Evolutionary conservation across 2,888 invertebrate species (phyloP), one percentile per base, ranked within the genome.

Genomic region (Acanthosepion esculentum): DNA sequence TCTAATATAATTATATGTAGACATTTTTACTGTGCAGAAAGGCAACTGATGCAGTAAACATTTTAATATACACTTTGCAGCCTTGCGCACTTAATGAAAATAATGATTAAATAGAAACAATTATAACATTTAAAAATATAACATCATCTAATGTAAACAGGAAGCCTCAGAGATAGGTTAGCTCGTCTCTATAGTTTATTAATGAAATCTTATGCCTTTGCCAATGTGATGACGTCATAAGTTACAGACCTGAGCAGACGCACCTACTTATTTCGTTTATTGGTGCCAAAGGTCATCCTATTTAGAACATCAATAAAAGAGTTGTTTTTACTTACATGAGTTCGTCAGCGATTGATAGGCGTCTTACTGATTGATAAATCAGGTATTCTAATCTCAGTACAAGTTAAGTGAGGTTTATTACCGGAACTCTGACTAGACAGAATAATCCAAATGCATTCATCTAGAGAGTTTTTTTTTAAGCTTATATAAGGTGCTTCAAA

Each of bases 331-430:
- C 15, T 78, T 78, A n/a, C 15, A 78, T 5, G n/a, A 78, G n/a
- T 78, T 78, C n/a, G n/a, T 78, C 18, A 78, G n/a, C n/a, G 15
- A 78, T 33, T 78, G 78, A 33, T n/a, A 78, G n/a, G n/a, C n/a
- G 29, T 10, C 29, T 78, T 78, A n/a, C 29, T 78, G 29, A 29
- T 78, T 78, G n/a, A 78, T 5, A 15, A 78, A 78, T 78, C 78
- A 33, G 78, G 5, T 7, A 23, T 59, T 59, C 23, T 4, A 59
- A 59, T 59, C 59, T 59, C 6, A n/a, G 78, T 78, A 23, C 78
- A 78, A n/a, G 78, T n/a, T 78, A n/a, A 78, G 78, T 78, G 78
- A 78, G 33, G 78, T n/a, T 78, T 78, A 33, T n/a, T 78, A 78
- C 2, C n/a, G n/a, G 7, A 78, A 78, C n/a, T 23, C 4, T 78